These are phyloP conservation scores for Denticeps clupeoides DNA, from an alignment of 2,797 vertebrate genomes.

Conservation along the genomic window DNA sequence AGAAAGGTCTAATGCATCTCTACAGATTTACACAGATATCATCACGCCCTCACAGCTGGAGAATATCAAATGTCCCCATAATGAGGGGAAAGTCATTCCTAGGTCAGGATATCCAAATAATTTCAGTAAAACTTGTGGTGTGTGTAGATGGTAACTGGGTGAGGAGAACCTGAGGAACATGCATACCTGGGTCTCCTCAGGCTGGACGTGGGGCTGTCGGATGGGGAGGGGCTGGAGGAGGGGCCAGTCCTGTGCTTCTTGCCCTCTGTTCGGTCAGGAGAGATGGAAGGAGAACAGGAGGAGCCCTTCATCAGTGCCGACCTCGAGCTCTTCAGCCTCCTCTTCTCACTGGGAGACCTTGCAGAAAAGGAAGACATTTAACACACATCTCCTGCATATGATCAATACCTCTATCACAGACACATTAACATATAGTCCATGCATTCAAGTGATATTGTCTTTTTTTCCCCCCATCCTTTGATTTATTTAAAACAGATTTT, in stretches of 20 bases:
- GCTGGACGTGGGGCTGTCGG: constrained; percentile 82
- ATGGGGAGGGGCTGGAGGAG: constrained; percentile 70
- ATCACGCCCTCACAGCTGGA: no score
- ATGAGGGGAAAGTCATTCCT: no score
- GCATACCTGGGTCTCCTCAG: constrained; percentile 81
- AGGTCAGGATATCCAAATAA: no score
- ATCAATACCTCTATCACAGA: background rate
- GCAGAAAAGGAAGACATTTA: background rate
- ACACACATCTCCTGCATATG: background rate
- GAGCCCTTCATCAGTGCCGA: constrained; percentile 58
- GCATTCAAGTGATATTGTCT: no score
- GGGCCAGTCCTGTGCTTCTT: constrained; percentile 47
- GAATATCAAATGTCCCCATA: no score
- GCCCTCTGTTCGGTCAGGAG: constrained; percentile 60
- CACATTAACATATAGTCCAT: no score
- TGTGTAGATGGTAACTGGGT: no score
- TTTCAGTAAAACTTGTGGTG: no score
- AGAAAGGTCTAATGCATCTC: no score
- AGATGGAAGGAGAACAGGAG: constrained; percentile 66
- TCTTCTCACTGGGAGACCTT: constrained; percentile 74
- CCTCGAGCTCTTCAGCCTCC: constrained; percentile 61
- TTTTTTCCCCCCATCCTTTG: background rate
- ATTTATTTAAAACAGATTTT: no score
- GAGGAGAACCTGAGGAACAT: background rate
- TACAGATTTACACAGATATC: no score